Evolutionary conservation across 2,113 vertebrate species (phyloP).

Genomic region (Rhinolophus ferrumequinum): DNA sequence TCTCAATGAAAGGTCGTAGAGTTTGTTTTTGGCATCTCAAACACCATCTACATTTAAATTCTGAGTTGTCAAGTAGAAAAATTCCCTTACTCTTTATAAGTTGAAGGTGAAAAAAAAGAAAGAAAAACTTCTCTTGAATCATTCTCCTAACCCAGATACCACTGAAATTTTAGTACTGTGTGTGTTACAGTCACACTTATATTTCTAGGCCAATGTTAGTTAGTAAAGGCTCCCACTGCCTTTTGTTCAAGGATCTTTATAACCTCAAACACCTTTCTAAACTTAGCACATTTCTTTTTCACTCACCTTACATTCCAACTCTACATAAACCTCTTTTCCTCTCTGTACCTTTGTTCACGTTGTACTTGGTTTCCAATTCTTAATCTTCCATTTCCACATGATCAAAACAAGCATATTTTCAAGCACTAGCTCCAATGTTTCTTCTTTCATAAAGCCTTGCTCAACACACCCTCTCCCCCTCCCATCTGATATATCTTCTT

Average conservation of each 20-base stretch:
- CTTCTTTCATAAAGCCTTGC: background rate
- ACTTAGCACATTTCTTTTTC: conserved; percentile 13
- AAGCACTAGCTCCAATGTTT: background rate
- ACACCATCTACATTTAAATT: conserved; percentile 52
- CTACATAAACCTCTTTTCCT: background rate
- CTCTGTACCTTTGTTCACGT: background rate
- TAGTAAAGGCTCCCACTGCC: background rate
- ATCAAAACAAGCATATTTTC: background rate
- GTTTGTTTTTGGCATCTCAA: conserved; percentile 9
- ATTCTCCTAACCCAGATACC: conserved; percentile 19
- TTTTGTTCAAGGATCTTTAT: conserved; percentile 35
- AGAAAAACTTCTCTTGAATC: background rate
- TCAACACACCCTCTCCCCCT: accelerated
- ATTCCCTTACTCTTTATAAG: conserved; percentile 18
- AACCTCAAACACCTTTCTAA: background rate
- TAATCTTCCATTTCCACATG: background rate
- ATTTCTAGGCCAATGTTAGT: background rate
- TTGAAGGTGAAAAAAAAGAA: too few relatives aligned
- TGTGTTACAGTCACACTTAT: background rate
- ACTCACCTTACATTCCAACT: background rate
- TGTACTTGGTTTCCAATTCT: background rate
- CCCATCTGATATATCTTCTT: background rate
- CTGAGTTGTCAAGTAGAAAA: background rate
- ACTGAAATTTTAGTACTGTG: background rate
- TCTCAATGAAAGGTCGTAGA: background rate